Conservation (phyloP, 2,888 invertebrate species). For the Dorcus parallelipipedus region DNA sequence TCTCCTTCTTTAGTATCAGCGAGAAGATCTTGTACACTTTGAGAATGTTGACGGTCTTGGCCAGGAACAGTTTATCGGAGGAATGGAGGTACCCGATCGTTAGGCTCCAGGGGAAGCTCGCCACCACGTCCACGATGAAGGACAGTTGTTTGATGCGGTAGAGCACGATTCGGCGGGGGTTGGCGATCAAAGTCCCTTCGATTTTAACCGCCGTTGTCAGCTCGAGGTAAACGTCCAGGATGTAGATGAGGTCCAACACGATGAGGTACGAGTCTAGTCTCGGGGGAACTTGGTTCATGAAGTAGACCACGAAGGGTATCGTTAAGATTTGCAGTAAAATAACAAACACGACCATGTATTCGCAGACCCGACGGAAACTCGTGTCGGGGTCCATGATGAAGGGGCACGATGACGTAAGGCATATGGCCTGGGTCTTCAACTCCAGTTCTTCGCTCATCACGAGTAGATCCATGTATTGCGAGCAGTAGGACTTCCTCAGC, state of each 20-base stretch:
- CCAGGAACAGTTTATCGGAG: background rate
- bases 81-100: background rate
- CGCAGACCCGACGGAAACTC: slow-evolving; percentile 37
- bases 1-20: slow-evolving; percentile 15
- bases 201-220: slow-evolving; percentile 12
- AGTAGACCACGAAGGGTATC: slow-evolving; percentile 16
- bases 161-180: slow-evolving; percentile 5
- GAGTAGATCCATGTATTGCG: slow-evolving; percentile 15
- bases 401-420: slow-evolving; percentile 47
- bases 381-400: slow-evolving; percentile 52
- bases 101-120: slow-evolving; percentile 4
- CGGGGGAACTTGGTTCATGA: background rate
- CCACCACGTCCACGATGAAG: slow-evolving; percentile 11
- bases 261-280: background rate
- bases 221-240: slow-evolving; percentile 14
- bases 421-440: slow-evolving; percentile 31
- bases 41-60: slow-evolving; percentile 8
- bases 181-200: slow-evolving; percentile 8
- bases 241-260: slow-evolving; percentile 6
- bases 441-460: slow-evolving; percentile 20
- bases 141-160: slow-evolving; percentile 8
- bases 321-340: slow-evolving; percentile 13
- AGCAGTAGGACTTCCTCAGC: slow-evolving; percentile 9
- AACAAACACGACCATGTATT: slow-evolving; percentile 5
- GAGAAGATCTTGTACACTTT: slow-evolving; percentile 20